Base-by-base conservation (phyloP, 92 coral and sea anemone genomes). In the Paramuricea clavata region DNA sequence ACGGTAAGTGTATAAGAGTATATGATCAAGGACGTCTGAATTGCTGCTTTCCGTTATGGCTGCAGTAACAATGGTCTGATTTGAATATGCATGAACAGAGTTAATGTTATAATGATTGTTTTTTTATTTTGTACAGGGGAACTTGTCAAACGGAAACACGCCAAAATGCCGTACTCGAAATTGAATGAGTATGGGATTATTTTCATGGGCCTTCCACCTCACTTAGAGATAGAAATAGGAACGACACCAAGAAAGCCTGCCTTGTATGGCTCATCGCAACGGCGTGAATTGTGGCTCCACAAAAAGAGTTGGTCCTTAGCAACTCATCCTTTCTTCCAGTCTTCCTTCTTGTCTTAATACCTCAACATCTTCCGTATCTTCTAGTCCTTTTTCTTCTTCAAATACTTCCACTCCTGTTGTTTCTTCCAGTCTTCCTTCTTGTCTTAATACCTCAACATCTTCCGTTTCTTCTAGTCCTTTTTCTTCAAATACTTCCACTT, bases 1-100 rank as follows among this genome's bases (percentile, higher is more conserved):
- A 80, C 74, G 71, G 85, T 80, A 54, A 49, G 85, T 22, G 15
- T 22, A n/a, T n/a, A n/a, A n/a, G n/a, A n/a, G n/a, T n/a, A n/a
- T n/a, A n/a, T n/a, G n/a, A n/a, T n/a, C n/a, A n/a, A n/a, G n/a
- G n/a, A n/a, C n/a, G n/a, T n/a, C n/a, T n/a, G n/a, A n/a, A n/a
- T n/a, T n/a, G n/a, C n/a, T n/a, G n/a, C n/a, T n/a, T n/a, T n/a
- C n/a, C n/a, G n/a, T n/a, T n/a, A n/a, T n/a, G 35, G 27, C 17
- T 2, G 69, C 54, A 47, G 13, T 1, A 15, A 10, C 54, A 47
- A 47, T 47, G 19, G 16, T 47, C 15, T 47, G 2, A 47, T 47
- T 1, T 47, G n/a, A n/a, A 1, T 47, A 15, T 47, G 54, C 54
- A 47, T 47, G n/a, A n/a, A n/a, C n/a, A n/a, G n/a, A n/a, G n/a